phyloP scores from a whole-genome alignment of 1,140 invertebrate species.

The Bombus pyrosoma region DNA sequence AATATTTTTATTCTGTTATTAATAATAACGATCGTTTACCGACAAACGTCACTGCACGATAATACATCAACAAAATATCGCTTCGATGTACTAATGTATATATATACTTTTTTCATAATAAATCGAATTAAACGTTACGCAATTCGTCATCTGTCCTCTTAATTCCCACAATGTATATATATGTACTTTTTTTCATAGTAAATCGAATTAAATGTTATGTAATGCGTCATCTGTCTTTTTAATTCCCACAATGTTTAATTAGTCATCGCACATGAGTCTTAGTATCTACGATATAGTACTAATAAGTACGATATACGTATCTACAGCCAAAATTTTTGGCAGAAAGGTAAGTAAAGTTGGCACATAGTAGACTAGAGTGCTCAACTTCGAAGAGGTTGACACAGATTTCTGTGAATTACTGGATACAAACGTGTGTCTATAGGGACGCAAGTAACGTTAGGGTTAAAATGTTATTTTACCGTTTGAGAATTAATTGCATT shows the following conservation, averaged over 20 bases:
- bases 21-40: constrained; percentile 11
- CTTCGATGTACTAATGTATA: too few relatives aligned
- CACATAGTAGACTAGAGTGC: background rate
- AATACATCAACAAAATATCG: background rate
- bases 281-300: too few relatives aligned
- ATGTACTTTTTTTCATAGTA: background rate
- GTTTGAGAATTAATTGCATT: constrained; percentile 30
- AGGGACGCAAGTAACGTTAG: background rate
- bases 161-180: too few relatives aligned
- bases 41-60: background rate
- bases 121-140: background rate
- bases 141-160: too few relatives aligned
- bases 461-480: background rate
- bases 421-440: background rate
- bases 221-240: background rate
- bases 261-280: too few relatives aligned
- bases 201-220: background rate
- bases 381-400: background rate
- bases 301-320: too few relatives aligned
- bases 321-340: too few relatives aligned
- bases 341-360: background rate
- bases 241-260: too few relatives aligned
- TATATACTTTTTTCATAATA: background rate
- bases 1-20: background rate
- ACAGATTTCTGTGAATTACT: background rate